phyloP scores from a whole-genome alignment of 2,797 vertebrate species.

The Typhlichthys subterraneus region DNA sequence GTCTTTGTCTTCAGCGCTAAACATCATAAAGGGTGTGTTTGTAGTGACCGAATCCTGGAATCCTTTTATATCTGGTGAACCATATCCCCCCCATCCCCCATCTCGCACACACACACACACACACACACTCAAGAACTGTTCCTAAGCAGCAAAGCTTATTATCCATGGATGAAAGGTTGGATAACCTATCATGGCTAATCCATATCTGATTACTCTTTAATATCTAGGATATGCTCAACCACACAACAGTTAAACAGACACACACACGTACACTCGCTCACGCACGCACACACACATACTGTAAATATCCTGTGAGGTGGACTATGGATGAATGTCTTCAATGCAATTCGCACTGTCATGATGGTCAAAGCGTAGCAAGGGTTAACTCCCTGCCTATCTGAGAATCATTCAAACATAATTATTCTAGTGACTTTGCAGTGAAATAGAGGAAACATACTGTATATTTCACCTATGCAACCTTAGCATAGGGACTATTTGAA shows the following conservation, averaged over 20 bases:
- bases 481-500: no score
- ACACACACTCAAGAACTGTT: conserved; percentile 40
- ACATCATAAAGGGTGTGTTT: no score
- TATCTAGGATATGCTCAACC: conserved; percentile 17
- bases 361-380: background rate
- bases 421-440: no score
- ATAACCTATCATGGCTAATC: conserved; percentile 46
- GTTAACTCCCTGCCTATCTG: conserved; percentile 12
- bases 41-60: no score
- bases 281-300: background rate
- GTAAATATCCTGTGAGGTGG: background rate
- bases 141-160: conserved; percentile 58
- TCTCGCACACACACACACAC: conserved; percentile 34
- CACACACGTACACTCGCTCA: background rate
- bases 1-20: conserved; percentile 14
- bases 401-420: background rate
- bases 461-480: no score
- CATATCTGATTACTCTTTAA: conserved; percentile 40
- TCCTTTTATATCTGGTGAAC: background rate
- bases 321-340: conserved; percentile 8
- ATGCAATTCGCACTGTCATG: background rate
- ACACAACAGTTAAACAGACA: conserved; percentile 1
- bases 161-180: conserved; percentile 54
- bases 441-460: no score
- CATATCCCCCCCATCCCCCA: conserved; percentile 37